A percentile compares a stretch with the other conserved stretches of the same genome.
Conservation (phyloP, 2,888 invertebrate species). For the Tetranychus piercei region DNA sequence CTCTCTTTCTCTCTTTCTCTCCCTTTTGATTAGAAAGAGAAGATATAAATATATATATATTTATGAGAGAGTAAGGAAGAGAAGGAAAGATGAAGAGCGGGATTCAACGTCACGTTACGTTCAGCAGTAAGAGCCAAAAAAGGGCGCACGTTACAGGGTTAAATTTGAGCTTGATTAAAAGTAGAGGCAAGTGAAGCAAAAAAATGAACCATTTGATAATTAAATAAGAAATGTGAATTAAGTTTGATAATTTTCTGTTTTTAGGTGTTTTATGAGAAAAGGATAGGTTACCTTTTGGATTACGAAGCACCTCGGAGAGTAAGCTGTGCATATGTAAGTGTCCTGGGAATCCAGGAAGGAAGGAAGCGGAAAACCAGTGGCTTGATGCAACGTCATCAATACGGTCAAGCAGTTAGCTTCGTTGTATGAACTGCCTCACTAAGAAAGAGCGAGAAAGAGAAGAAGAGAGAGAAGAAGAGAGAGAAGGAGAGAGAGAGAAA, state of each 20-base stretch:
- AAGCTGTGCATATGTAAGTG: constrained; percentile 10
- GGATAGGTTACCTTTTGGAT: constrained; percentile 4
- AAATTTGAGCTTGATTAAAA: neutral
- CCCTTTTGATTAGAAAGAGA: neutral
- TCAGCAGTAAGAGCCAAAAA: too few species aligned
- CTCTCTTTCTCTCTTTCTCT: neutral
- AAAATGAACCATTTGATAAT: neutral
- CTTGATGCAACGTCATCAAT: constrained; percentile 11
- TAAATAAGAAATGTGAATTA: neutral
- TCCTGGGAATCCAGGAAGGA: constrained; percentile 12
- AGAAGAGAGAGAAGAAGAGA: neutral
- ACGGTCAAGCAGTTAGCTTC: neutral
- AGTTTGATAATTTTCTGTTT: too few species aligned
- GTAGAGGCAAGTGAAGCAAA: neutral
- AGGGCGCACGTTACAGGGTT: neutral
- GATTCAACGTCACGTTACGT: too few species aligned
- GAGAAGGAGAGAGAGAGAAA: constrained; percentile 5
- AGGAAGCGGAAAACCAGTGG: constrained; percentile 1
- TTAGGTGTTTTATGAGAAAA: too few species aligned
- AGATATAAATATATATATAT: too few species aligned
- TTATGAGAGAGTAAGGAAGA: too few species aligned
- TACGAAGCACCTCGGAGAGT: constrained; percentile 7
- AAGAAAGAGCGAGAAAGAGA: constrained; percentile 5
- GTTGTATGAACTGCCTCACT: neutral
- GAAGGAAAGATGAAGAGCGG: too few species aligned